Base-by-base conservation (phyloP, 2,888 invertebrate genomes). In the Mylabris sibirica region DNA sequence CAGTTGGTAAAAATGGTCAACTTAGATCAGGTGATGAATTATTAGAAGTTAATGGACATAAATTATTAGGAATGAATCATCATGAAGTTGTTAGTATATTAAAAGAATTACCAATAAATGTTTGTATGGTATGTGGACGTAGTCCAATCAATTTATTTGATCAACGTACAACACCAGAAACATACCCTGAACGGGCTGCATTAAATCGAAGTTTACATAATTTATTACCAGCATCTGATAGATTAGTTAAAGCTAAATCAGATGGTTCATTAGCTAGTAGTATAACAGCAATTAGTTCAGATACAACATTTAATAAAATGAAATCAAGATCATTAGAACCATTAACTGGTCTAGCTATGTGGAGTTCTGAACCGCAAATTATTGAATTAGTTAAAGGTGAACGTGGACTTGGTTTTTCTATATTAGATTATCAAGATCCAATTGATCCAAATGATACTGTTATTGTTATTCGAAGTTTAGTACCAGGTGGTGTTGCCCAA, bases 401-500 rank as follows among this genome's bases (percentile, higher is more conserved):
- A 84, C 91, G 97, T 70, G 99, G 99, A 14, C 90, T 99, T 69
- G 99, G 99, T 71, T 99, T 99, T 88, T 98, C 98, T 73, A 98
- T 99, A 84, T 89, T 99, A 77, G 99, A 97, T 87, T 94, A 94
- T 84, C 92, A 92, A 87, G 99, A 99, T 88, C 99, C 99, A 38
- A 90, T 97, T 85, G 97, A 99, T 86, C 96, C 97, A 59, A 92
- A 94, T 79, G 97, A 98, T 86, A 98, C 98, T 71, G 93, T 99
- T 81, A 99, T 99, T 82, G 98, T 99, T 77, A 98, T 99, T 83
- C 91, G 99, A 76, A 98, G 98, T 76, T 89, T 99, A 78, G 99
- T 99, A 70, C 99, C 99, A 26, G 99, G 98, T 63, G 99, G 99
- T 22, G 98, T 98, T 63, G 99, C 99, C 59, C 97, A 98, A 84